Evolutionary conservation across 2,888 invertebrate genomes (phyloP), one percentile per base, ranked within the genome.

Genomic region (Himalopsyche kuldschensis): DNA sequence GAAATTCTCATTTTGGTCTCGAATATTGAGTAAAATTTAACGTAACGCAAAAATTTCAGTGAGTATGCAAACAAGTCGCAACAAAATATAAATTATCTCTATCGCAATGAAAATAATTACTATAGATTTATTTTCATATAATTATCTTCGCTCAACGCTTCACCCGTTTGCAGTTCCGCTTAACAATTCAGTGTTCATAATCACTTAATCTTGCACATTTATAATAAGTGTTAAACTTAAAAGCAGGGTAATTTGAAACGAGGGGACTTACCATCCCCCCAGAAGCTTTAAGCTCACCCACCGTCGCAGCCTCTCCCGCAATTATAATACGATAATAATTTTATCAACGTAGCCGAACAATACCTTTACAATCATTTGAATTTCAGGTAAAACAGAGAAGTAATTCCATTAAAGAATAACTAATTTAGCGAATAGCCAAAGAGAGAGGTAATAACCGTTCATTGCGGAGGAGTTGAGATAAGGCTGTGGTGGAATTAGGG

Each of bases 351-450:
- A n/a, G 55, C 20, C 55, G 6, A 55, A 55, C 55, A 55, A 55
- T 55, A 24, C 55, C 55, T 55, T 55, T 55, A 55, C 55, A 15
- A 55, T 55, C 55, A 55, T 55, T 55, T 55, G 55, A 55, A 55
- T 20, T 55, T n/a, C 55, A 55, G 55, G 55, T 55, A 75, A 63
- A 55, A 79, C 79, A 83, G 48, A 80, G 76, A 83, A 83, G 76
- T 75, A 80, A 79, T 80, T 79, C 83, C 83, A 79, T 83, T 83
- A 83, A 83, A 83, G 83, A 83, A 83, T 83, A 80, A 83, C 83
- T 83, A 83, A 83, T 83, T 83, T 83, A 83, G 83, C 83, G 76
- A 83, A 83, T 83, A 79, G 79, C 79, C 24, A 46, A 55, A 11
- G 79, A 82, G 78, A 78, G 79, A 46, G 79, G 82, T 79, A 79